Evolutionary conservation across 2,888 invertebrate species (phyloP).

Genomic region (Lottia gigantea): DNA sequence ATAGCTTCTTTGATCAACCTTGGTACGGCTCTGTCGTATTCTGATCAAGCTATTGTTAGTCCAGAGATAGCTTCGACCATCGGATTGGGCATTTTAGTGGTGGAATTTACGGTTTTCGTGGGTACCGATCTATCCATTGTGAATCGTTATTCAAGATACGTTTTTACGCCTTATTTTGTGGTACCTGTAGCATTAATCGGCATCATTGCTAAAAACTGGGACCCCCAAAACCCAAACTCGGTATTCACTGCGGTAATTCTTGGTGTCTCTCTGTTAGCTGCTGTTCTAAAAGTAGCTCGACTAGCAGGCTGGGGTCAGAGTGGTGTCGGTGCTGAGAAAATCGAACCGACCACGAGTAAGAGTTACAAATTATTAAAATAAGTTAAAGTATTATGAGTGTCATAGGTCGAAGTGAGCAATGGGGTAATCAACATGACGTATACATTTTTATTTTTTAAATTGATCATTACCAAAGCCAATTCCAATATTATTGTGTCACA

Average conservation of each 20-base stretch:
- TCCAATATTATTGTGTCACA: no score
- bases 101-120: constrained; percentile 46
- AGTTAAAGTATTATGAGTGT: no score
- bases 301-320: background rate
- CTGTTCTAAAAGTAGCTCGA: constrained; percentile 30
- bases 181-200: constrained; percentile 57
- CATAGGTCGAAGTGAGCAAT: no score
- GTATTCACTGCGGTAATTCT: constrained; percentile 49
- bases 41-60: constrained; percentile 28
- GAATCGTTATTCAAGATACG: constrained; percentile 57
- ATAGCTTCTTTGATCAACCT: constrained; percentile 61
- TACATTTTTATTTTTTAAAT: no score
- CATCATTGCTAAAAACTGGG: constrained; percentile 48
- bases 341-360: no score
- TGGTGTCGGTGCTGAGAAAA: no score
- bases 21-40: constrained; percentile 50
- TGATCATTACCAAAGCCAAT: no score
- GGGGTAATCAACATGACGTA: no score
- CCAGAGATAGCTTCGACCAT: constrained; percentile 44
- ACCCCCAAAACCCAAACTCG: constrained; percentile 41
- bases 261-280: constrained; percentile 28
- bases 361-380: no score
- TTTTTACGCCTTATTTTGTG: constrained; percentile 58
- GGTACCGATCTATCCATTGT: constrained; percentile 53
- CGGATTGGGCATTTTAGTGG: constrained; percentile 45